Conservation (phyloP, 1,140 invertebrate species). For the Drosophila nasuta region DNA sequence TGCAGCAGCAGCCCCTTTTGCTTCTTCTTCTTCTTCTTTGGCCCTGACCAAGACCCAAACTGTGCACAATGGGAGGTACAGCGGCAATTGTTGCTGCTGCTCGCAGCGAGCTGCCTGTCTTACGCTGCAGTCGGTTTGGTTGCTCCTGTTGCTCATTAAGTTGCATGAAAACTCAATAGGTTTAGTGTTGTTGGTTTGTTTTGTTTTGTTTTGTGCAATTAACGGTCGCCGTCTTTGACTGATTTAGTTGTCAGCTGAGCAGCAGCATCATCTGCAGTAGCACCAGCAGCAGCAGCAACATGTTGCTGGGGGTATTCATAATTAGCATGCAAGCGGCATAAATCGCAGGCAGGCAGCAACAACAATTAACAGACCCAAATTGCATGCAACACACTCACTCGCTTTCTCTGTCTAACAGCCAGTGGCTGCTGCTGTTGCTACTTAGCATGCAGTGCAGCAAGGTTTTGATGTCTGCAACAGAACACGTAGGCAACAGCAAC, state of each 20-base stretch:
- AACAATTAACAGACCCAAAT: constrained; percentile 83
- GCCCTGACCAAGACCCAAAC: constrained; percentile 51
- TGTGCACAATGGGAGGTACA: constrained; percentile 71
- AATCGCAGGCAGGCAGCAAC: constrained; percentile 69
- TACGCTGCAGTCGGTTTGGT: constrained; percentile 20
- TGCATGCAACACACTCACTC: constrained; percentile 69
- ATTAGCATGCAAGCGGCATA: constrained; percentile 83
- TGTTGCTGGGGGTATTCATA: constrained; percentile 65
- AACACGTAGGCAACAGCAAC: constrained; percentile 73
- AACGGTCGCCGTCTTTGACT: constrained; percentile 64
- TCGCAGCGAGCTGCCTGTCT: constrained; percentile 24
- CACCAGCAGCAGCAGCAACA: constrained; percentile 35
- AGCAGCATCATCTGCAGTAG: constrained; percentile 24
- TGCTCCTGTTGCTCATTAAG: constrained; percentile 72
- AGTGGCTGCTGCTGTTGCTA: constrained; percentile 48
- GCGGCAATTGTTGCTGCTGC: constrained; percentile 51
- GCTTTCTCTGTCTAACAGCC: constrained; percentile 46
- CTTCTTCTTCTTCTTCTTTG: not conserved
- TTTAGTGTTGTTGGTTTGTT: constrained; percentile 8
- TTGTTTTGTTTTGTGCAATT: constrained; percentile 36
- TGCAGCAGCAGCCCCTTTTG: not conserved
- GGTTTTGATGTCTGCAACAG: constrained; percentile 73
- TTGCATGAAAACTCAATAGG: constrained; percentile 79
- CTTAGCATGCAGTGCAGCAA: constrained; percentile 73
- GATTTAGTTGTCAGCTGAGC: constrained; percentile 75